Conservation (phyloP, 1,140 invertebrate species). For the Hylyphantes graminicola region DNA sequence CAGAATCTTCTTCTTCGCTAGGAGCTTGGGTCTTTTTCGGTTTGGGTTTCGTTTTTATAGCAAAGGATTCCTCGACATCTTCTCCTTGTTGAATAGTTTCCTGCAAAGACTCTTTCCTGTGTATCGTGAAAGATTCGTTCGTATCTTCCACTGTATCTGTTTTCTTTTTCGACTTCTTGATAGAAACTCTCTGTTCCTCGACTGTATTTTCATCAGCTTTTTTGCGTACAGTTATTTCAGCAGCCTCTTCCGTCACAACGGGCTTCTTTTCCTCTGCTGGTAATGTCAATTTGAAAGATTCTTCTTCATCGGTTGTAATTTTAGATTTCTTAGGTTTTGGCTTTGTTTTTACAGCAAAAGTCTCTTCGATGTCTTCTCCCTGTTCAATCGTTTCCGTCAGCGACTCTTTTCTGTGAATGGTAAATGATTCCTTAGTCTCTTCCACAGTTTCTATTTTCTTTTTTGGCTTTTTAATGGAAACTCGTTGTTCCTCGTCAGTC, state of each 20-base stretch:
- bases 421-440: conserved; percentile 33
- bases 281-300: conserved; percentile 15
- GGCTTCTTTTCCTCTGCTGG: conserved; percentile 9
- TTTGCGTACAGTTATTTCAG: conserved; percentile 28
- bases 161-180: conserved; percentile 47
- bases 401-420: conserved; percentile 48
- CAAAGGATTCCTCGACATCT: conserved; percentile 62
- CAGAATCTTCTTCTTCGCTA: conserved; percentile 62
- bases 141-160: not conserved
- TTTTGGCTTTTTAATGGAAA: conserved; percentile 54
- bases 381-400: not conserved
- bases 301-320: conserved; percentile 21
- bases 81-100: conserved; percentile 37
- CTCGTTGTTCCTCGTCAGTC: conserved; percentile 42
- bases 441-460: conserved; percentile 38
- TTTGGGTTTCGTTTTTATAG: conserved; percentile 51
- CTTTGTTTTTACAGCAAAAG: conserved; percentile 62
- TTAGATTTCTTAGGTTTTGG: conserved; percentile 64
- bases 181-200: conserved; percentile 43
- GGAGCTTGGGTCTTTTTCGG: conserved; percentile 41
- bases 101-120: conserved; percentile 44
- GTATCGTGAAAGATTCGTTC: conserved; percentile 56
- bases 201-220: conserved; percentile 1
- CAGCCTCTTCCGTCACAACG: conserved; percentile 62
- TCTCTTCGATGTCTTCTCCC: conserved; percentile 62